These are phyloP conservation scores for Drosophila mauritiana DNA, from an alignment of 1,140 invertebrate genomes.

Conservation along the genomic window DNA sequence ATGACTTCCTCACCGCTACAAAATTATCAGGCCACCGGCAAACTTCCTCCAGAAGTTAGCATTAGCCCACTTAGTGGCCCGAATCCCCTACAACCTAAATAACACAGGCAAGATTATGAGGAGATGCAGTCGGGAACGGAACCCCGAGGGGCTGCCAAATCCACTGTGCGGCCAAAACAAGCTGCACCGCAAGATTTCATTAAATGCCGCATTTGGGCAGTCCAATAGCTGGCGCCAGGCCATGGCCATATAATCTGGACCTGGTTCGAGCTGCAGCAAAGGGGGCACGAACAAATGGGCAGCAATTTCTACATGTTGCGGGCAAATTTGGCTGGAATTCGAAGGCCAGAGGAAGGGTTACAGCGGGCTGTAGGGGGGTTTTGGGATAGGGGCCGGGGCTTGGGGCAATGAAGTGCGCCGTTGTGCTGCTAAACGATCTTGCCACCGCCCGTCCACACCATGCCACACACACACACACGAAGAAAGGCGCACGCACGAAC, in stretches of 20 bases:
- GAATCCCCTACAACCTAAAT: slow-evolving; percentile 26
- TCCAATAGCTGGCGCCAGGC: slow-evolving; percentile 73
- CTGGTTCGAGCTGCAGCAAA: slow-evolving; percentile 11
- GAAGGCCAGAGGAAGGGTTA: not conserved
- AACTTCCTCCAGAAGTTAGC: slow-evolving; percentile 16
- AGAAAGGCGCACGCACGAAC: slow-evolving; percentile 60
- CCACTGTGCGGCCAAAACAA: slow-evolving; percentile 48
- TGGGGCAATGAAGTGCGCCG: slow-evolving; percentile 77
- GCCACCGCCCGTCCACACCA: slow-evolving; percentile 81
- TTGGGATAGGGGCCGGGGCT: not conserved
- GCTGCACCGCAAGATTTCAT: slow-evolving; percentile 67
- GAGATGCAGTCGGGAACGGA: slow-evolving; percentile 15
- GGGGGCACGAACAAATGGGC: slow-evolving; percentile 71
- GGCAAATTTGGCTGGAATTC: slow-evolving; percentile 81
- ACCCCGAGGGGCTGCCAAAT: slow-evolving; percentile 70
- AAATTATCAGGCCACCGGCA: slow-evolving; percentile 19
- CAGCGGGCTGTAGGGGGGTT: not conserved
- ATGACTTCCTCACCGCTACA: slow-evolving; percentile 22
- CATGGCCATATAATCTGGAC: slow-evolving; percentile 36
- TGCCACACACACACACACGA: slow-evolving; percentile 70
- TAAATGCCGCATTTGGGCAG: slow-evolving; percentile 78
- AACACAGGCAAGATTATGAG: slow-evolving; percentile 45
- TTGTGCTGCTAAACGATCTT: slow-evolving; percentile 79
- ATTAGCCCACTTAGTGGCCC: not conserved
- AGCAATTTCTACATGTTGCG: slow-evolving; percentile 80